Percentiles rank a stretch among this genome's conserved stretches.
Evolutionary conservation across 53 echinoderm and acorn worm species (phyloP).

Genomic region (Astropecten irregularis): DNA sequence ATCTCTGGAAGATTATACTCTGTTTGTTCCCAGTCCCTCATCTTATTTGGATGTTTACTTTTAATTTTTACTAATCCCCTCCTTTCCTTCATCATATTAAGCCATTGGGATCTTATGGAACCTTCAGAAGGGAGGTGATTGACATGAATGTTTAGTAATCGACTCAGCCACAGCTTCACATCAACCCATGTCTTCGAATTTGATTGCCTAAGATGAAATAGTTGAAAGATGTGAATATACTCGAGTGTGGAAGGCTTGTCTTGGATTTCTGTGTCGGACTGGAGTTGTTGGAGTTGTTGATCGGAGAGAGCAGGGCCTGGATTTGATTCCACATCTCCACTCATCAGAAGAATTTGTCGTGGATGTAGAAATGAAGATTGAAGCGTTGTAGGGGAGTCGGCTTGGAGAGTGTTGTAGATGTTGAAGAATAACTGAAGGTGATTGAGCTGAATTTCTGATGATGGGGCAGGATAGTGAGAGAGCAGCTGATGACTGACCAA

Average conservation of each 20-base stretch:
- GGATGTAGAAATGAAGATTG: not conserved
- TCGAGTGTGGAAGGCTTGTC: not conserved
- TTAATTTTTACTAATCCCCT: not conserved
- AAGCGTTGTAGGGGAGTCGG: not conserved
- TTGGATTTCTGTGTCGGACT: not conserved
- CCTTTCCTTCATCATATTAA: not conserved
- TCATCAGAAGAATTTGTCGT: not conserved
- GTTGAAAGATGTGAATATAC: not conserved
- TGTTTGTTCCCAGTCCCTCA: not conserved
- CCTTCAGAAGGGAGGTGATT: not conserved
- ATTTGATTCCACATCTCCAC: not conserved
- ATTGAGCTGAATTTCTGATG: not conserved
- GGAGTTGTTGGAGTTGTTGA: not conserved
- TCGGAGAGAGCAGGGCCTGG: not conserved
- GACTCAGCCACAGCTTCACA: not conserved
- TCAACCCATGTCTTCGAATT: not conserved
- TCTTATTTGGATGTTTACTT: not conserved
- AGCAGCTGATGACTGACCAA: no score
- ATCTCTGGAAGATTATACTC: not conserved
- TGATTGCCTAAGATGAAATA: not conserved
- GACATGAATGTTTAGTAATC: not conserved
- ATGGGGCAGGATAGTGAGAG: not conserved
- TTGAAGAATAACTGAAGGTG: not conserved
- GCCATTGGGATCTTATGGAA: not conserved
- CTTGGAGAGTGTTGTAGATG: no score